phyloP scores from a whole-genome alignment of 1,140 invertebrate species.

The Bombus sibiricus region DNA sequence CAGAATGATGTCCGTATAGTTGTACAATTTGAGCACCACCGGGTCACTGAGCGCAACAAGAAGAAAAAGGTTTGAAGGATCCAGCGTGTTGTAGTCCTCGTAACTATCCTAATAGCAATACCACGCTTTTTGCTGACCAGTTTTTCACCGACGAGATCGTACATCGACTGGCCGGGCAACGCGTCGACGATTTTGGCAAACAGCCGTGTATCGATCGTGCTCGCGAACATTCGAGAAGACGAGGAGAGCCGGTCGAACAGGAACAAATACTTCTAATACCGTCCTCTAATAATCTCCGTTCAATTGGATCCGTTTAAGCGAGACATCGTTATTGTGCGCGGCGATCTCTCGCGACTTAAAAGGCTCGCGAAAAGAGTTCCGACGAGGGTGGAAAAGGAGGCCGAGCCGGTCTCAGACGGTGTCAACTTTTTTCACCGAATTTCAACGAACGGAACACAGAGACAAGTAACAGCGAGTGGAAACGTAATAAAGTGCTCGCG shows the following conservation, averaged over 20 bases:
- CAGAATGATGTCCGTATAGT: conserved; percentile 91
- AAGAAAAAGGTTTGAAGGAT: background rate
- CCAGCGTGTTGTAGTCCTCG: background rate
- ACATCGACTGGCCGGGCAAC: background rate
- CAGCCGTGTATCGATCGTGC: conserved; percentile 6
- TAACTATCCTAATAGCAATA: conserved; percentile 8
- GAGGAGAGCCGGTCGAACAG: background rate
- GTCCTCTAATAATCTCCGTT: background rate
- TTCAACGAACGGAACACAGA: background rate
- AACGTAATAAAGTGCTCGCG: conserved; percentile 69
- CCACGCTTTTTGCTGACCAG: background rate
- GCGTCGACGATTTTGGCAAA: conserved; percentile 18
- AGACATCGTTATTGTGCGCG: background rate
- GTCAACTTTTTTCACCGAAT: conserved; percentile 22
- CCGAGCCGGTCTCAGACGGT: background rate
- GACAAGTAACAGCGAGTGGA: conserved; percentile 29
- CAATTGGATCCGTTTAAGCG: background rate
- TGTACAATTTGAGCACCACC: conserved; percentile 88
- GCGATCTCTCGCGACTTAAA: background rate
- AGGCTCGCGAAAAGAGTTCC: background rate
- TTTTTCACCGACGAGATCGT: background rate
- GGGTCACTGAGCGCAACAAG: conserved; percentile 85
- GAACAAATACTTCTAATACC: conserved; percentile 21
- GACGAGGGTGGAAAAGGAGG: too few relatives aligned
- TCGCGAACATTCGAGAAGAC: background rate